Evolutionary conservation across 1,140 invertebrate species (phyloP).

Genomic region (Trigoniulus corallinus): DNA sequence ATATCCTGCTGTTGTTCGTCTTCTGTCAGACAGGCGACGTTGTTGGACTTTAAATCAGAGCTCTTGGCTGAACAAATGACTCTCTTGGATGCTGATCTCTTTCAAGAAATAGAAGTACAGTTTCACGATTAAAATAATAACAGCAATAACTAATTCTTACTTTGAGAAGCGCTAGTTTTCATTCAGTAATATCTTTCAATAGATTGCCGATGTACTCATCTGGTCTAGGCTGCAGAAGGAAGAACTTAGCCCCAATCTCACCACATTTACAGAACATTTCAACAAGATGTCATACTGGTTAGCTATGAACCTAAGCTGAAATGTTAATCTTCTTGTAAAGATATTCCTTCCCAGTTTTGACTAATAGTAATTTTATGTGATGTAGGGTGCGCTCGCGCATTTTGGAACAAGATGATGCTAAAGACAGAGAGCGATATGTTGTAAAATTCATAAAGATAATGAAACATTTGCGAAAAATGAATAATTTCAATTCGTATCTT

Average conservation of each 20-base stretch:
- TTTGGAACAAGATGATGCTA: slow-evolving; percentile 61
- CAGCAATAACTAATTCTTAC: no score
- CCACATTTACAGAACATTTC: slow-evolving; percentile 95
- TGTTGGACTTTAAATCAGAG: slow-evolving; percentile 84
- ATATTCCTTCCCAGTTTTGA: no score
- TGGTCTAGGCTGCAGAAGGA: slow-evolving; percentile 97
- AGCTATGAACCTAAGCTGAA: slow-evolving; percentile 2
- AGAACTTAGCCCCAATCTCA: slow-evolving; percentile 89
- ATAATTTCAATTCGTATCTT: slow-evolving; percentile 97
- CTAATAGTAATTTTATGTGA: no score
- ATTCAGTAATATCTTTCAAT: slow-evolving; percentile 8
- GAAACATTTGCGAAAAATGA: slow-evolving; percentile 90
- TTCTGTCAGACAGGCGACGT: slow-evolving; percentile 37
- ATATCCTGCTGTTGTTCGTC: slow-evolving; percentile 7
- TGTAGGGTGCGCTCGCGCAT: slow-evolving; percentile 57
- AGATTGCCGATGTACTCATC: slow-evolving; percentile 75
- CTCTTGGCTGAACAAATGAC: slow-evolving; percentile 97
- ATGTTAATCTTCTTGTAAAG: no score
- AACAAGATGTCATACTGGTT: slow-evolving; percentile 99
- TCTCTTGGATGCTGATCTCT: slow-evolving; percentile 81
- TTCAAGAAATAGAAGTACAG: slow-evolving; percentile 82
- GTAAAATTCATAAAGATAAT: slow-evolving; percentile 97
- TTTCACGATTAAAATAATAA: no score
- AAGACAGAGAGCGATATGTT: slow-evolving; percentile 89
- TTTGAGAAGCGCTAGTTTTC: not conserved